Conservation (phyloP, 1,140 invertebrate genomes). For the Scaptomyza montana region DNA sequence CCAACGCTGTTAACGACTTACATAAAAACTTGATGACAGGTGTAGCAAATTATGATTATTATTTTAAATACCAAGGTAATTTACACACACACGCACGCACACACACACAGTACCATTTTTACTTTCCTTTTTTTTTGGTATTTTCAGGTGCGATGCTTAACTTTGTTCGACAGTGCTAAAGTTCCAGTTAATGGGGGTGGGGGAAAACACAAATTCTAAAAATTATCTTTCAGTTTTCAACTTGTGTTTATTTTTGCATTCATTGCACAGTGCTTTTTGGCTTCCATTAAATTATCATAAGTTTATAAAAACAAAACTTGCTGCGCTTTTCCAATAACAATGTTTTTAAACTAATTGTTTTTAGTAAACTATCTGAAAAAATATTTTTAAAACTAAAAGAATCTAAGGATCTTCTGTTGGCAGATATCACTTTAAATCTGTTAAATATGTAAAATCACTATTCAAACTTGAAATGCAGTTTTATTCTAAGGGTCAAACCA, state of each 20-base stretch:
- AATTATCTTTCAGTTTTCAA: conserved; percentile 7
- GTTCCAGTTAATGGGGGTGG: neutral
- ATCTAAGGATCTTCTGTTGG: too few species aligned
- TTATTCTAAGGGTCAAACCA: too few species aligned
- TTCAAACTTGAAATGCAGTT: too few species aligned
- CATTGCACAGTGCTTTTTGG: neutral
- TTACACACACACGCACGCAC: neutral
- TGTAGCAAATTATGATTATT: conserved; percentile 77
- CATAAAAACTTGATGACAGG: conserved; percentile 71
- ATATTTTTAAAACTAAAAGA: too few species aligned
- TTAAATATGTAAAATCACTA: too few species aligned
- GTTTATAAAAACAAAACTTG: neutral
- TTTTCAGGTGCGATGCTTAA: too few species aligned
- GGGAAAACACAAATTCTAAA: neutral
- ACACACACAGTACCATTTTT: conserved; percentile 13
- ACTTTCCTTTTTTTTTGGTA: neutral
- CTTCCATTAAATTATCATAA: neutral
- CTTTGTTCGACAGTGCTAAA: neutral
- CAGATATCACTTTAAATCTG: too few species aligned
- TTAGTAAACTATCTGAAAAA: too few species aligned
- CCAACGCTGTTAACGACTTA: conserved; percentile 19
- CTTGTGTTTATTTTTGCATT: neutral
- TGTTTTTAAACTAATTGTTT: too few species aligned
- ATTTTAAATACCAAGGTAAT: conserved; percentile 63
- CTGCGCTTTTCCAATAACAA: too few species aligned